A percentile compares a stretch with the other conserved stretches of the same genome.
These are phyloP conservation scores for Euura saliciscinereae DNA, from an alignment of 1,140 invertebrate genomes.

Conservation along the genomic window DNA sequence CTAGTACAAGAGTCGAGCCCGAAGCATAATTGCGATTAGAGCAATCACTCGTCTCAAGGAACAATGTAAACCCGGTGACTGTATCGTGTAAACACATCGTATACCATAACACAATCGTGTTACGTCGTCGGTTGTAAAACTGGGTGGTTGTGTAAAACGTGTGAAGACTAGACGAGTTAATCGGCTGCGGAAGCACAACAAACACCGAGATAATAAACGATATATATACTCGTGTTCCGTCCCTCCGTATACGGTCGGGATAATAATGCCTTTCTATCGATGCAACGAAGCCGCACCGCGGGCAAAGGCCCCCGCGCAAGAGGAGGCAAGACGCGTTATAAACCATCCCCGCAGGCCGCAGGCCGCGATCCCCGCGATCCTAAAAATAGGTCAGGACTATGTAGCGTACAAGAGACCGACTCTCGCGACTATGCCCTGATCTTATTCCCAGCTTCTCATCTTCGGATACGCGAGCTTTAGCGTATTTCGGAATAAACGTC, in stretches of 20 bases:
- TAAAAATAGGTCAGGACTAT: conserved; percentile 3
- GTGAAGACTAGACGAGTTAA: conserved; percentile 46
- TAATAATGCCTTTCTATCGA: conserved; percentile 45
- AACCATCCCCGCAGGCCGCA: conserved; percentile 20
- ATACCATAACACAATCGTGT: background rate
- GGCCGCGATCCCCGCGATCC: conserved; percentile 23
- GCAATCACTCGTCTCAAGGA: too few species aligned
- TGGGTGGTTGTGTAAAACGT: background rate
- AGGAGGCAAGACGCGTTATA: background rate
- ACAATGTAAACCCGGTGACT: too few species aligned
- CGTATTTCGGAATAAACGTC: conserved; percentile 13
- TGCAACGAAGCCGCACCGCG: conserved; percentile 21
- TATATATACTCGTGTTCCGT: conserved; percentile 26
- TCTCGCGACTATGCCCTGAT: conserved; percentile 15
- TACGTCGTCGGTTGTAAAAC: background rate
- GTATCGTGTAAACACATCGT: too few species aligned
- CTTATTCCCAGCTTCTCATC: conserved; percentile 10
- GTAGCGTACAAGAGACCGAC: background rate
- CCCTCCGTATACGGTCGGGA: conserved; percentile 42
- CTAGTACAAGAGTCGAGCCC: too few species aligned
- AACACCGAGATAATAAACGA: conserved; percentile 52
- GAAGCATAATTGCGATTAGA: too few species aligned
- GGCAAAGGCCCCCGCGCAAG: conserved; percentile 34
- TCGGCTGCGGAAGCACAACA: conserved; percentile 52
- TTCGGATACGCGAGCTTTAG: conserved; percentile 8